Conservation (phyloP, 2,797 vertebrate genomes). For the Philypnodon macrostomus region DNA sequence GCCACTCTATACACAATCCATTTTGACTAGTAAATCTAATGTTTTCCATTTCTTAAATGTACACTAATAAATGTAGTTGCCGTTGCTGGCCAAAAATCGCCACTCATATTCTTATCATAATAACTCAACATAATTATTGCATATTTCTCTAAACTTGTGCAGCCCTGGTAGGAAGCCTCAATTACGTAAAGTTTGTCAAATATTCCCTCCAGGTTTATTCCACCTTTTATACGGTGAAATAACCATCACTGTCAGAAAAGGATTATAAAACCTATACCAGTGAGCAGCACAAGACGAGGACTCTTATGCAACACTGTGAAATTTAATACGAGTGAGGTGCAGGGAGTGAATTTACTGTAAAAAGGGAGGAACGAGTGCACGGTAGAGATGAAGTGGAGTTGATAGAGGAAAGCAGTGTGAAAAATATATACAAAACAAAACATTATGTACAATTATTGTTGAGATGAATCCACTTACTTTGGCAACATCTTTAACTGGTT, state of each 20-base stretch:
- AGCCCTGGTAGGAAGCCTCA: too few species aligned
- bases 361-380: constrained; percentile 22
- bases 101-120: too few species aligned
- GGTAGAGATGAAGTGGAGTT: constrained; percentile 9
- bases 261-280: constrained; percentile 69
- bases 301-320: constrained; percentile 60
- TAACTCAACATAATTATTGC: too few species aligned
- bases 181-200: too few species aligned
- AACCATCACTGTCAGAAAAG: constrained; percentile 40
- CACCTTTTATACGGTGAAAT: constrained; percentile 44
- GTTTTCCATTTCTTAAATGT: too few species aligned
- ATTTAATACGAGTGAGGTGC: constrained; percentile 53
- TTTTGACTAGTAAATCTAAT: too few species aligned
- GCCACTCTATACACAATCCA: constrained; percentile 24
- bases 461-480: constrained; percentile 83
- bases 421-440: constrained; percentile 5
- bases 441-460: not conserved
- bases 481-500: constrained; percentile 98
- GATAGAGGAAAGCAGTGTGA: constrained; percentile 11
- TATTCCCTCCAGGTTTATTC: too few species aligned
- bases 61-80: too few species aligned
- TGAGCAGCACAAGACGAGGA: constrained; percentile 43
- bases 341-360: constrained; percentile 14
- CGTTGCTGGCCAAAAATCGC: too few species aligned
- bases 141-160: constrained; percentile 22